A percentile compares a stretch with the other conserved stretches of the same genome.
Conservation (phyloP, 1,140 invertebrate genomes). For the Euwallacea fornicatus region DNA sequence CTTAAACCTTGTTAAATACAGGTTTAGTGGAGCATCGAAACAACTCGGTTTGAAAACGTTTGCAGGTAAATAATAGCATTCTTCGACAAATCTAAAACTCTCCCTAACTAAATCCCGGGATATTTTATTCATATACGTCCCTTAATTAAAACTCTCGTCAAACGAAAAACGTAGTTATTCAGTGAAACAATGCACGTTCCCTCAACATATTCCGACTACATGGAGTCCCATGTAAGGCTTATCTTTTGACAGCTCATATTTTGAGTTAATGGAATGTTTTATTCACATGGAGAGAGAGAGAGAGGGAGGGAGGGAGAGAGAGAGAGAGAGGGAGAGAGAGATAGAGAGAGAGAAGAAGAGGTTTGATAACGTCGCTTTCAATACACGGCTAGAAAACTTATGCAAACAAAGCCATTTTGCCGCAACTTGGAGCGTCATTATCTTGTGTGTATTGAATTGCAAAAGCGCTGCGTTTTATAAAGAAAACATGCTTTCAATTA, state of each 20-base stretch:
- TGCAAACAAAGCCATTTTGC: no score
- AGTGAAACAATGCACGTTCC: conserved; percentile 23
- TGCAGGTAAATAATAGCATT: no score
- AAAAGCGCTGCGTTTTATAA: no score
- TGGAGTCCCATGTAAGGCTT: conserved; percentile 26
- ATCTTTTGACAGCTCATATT: conserved; percentile 36
- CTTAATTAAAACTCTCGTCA: conserved; percentile 17
- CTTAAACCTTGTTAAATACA: no score
- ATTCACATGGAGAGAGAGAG: conserved; percentile 19
- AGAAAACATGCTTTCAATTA: conserved; percentile 26
- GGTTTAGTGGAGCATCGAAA: no score
- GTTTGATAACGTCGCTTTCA: conserved; percentile 27
- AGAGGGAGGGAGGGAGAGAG: background rate
- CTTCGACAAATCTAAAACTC: no score
- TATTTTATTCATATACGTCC: no score
- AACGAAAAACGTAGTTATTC: conserved; percentile 22
- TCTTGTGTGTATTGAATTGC: no score
- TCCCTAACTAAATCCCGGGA: no score
- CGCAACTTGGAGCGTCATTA: no score
- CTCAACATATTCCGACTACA: conserved; percentile 17
- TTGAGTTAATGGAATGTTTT: conserved; percentile 36
- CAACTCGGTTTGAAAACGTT: no score
- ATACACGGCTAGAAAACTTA: conserved; percentile 20
- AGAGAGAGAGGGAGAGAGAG: conserved; percentile 1
- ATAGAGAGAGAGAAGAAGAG: background rate